Conservation (phyloP, 2,113 vertebrate species). For the Thamnophis sirtalis region DNA sequence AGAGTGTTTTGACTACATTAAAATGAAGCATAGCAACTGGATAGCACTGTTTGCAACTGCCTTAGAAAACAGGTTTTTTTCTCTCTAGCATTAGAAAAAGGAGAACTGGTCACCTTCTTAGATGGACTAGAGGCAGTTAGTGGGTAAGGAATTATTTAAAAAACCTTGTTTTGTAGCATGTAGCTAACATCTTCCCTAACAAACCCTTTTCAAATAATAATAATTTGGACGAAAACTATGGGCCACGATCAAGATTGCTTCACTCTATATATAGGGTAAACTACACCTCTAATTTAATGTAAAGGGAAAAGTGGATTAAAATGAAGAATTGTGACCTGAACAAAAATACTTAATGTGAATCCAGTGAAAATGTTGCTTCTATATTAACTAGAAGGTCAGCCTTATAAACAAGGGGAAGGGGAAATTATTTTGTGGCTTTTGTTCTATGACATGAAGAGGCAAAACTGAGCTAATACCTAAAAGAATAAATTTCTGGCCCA, state of each 20-base stretch:
- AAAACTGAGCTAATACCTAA: constrained; percentile 46
- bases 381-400: constrained; percentile 36
- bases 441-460: constrained; percentile 32
- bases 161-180: neutral
- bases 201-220: neutral
- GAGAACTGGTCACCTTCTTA: neutral
- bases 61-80: neutral
- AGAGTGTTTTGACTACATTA: neutral
- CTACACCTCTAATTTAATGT: neutral
- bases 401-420: constrained; percentile 25
- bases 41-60: neutral
- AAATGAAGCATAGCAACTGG: neutral
- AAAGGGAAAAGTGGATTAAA: constrained; percentile 12
- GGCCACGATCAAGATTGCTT: neutral
- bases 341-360: neutral
- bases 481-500: constrained; percentile 48
- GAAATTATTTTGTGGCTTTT: constrained; percentile 32
- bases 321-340: neutral
- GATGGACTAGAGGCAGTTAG: neutral
- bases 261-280: neutral
- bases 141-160: neutral
- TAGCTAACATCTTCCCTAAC: no score
- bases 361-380: neutral
- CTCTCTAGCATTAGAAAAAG: neutral
- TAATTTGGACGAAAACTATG: neutral